Evolutionary conservation across 2,797 vertebrate species (phyloP).

Genomic region (Chelmon rostratus): DNA sequence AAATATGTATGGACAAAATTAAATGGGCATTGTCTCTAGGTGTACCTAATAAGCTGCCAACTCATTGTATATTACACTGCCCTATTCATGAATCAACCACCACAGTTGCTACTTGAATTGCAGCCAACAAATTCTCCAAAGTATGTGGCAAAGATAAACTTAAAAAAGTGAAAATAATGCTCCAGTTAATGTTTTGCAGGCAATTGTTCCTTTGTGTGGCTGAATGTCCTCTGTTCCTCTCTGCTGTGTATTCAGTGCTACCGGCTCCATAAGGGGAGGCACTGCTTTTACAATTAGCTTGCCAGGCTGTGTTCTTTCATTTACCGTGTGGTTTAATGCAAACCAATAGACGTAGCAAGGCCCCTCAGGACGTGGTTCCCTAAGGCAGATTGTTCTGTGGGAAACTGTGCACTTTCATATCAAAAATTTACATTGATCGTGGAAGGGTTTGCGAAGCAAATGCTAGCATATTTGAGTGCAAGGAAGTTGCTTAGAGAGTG

Average conservation of each 20-base stretch:
- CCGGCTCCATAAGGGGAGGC: constrained; percentile 16
- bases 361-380: constrained; percentile 55
- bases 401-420: constrained; percentile 67
- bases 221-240: constrained; percentile 41
- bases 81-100: not conserved
- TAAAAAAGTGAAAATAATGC: not conserved
- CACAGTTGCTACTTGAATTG: constrained; percentile 11
- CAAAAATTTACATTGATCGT: constrained; percentile 70
- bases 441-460: constrained; percentile 48
- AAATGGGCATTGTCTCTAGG: not conserved
- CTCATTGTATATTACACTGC: not conserved
- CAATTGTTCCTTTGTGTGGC: constrained; percentile 16
- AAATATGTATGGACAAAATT: not conserved
- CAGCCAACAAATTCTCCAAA: not conserved
- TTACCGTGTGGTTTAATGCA: constrained; percentile 64
- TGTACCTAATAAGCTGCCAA: not conserved
- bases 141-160: not conserved
- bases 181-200: constrained; percentile 7
- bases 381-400: constrained; percentile 39
- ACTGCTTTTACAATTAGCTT: constrained; percentile 64
- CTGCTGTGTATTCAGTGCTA: constrained; percentile 34
- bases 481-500: constrained; percentile 51
- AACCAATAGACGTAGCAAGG: constrained; percentile 52
- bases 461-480: constrained; percentile 56
- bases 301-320: constrained; percentile 59